Conservation (phyloP, 2,888 invertebrate species). For the Drosophila cognata region DNA sequence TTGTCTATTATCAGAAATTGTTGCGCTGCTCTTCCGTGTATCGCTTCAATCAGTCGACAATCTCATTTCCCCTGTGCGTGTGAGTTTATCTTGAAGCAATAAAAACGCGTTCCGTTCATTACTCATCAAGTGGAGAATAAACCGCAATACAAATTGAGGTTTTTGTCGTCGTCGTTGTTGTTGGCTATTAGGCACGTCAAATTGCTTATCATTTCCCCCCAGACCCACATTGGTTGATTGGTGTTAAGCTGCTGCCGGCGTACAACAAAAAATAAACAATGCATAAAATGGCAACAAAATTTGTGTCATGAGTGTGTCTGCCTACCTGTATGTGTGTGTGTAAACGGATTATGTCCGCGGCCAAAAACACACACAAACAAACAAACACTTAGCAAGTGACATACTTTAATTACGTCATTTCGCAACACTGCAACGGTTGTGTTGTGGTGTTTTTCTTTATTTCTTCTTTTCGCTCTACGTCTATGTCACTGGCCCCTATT, state of each 20-base stretch:
- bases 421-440: slow-evolving; percentile 49
- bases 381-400: slow-evolving; percentile 44
- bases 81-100: slow-evolving; percentile 47
- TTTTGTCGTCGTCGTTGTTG: slow-evolving; percentile 21
- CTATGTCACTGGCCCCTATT: slow-evolving; percentile 69
- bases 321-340: slow-evolving; percentile 11
- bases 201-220: slow-evolving; percentile 60
- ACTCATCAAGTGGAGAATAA: slow-evolving; percentile 56
- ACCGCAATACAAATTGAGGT: slow-evolving; percentile 58
- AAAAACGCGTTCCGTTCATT: slow-evolving; percentile 56
- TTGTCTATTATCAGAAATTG: slow-evolving; percentile 52
- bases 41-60: slow-evolving; percentile 59
- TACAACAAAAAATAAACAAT: slow-evolving; percentile 34
- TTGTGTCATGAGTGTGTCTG: slow-evolving; percentile 55
- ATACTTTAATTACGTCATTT: slow-evolving; percentile 74
- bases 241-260: slow-evolving; percentile 63
- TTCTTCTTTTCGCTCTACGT: slow-evolving; percentile 7
- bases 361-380: slow-evolving; percentile 42
- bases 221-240: slow-evolving; percentile 58
- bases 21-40: slow-evolving; percentile 44
- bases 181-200: slow-evolving; percentile 59
- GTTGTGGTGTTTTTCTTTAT: slow-evolving; percentile 16
- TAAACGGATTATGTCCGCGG: slow-evolving; percentile 54
- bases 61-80: slow-evolving; percentile 34
- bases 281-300: slow-evolving; percentile 55